Conservation (phyloP, 2,888 invertebrate species). For the Ganaspis brasiliensis region DNA sequence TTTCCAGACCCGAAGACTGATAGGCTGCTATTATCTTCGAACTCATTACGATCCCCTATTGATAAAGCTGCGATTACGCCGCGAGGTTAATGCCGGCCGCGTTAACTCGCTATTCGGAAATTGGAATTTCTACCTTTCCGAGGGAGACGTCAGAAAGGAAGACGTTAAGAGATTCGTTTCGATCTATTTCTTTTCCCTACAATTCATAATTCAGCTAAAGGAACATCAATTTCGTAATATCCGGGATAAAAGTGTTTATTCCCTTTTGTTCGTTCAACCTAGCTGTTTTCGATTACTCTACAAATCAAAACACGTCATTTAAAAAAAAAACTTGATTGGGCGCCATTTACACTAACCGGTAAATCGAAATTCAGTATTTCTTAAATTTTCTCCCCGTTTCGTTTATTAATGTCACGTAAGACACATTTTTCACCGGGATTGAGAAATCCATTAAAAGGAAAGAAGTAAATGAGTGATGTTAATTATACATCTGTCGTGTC, state of each 20-base stretch:
- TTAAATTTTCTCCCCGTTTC: conserved; percentile 12
- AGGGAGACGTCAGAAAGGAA: conserved; percentile 69
- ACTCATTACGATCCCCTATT: conserved; percentile 80
- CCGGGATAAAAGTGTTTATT: conserved; percentile 19
- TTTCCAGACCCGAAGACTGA: conserved; percentile 76
- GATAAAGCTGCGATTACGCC: conserved; percentile 78
- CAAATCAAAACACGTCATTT: too few species aligned
- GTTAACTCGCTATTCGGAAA: conserved; percentile 73
- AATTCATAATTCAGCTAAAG: conserved; percentile 8
- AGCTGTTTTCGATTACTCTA: too few species aligned
- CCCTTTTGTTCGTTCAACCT: neutral
- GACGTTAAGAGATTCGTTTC: conserved; percentile 67
- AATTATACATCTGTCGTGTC: conserved; percentile 39
- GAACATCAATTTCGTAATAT: conserved; percentile 3
- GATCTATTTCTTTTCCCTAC: conserved; percentile 43
- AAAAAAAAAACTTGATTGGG: too few species aligned
- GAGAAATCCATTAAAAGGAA: conserved; percentile 33
- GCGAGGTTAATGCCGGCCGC: conserved; percentile 66
- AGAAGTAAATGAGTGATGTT: conserved; percentile 37
- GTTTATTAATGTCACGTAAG: too few species aligned
- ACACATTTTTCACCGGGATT: too few species aligned
- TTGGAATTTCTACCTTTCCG: conserved; percentile 76
- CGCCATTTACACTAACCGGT: too few species aligned
- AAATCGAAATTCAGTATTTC: too few species aligned
- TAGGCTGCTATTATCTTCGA: conserved; percentile 78